These are phyloP conservation scores for Anas capensis DNA, from an alignment of 2,797 vertebrate genomes.

Conservation along the genomic window DNA sequence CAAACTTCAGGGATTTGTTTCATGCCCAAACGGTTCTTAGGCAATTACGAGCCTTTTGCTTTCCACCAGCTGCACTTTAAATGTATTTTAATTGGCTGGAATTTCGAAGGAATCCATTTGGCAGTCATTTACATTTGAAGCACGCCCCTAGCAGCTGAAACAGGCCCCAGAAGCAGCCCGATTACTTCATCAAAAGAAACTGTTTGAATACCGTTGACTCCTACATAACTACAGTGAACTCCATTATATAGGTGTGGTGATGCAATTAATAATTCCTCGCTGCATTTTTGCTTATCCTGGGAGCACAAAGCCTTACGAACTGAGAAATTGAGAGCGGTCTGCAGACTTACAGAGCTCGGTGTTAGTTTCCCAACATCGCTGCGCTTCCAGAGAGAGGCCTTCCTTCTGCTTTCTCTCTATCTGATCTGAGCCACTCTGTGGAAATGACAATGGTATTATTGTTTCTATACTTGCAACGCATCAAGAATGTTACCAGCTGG, in stretches of 20 bases:
- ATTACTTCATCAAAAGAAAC: slow-evolving; percentile 82
- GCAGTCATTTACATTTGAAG: slow-evolving; percentile 88
- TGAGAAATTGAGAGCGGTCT: neutral
- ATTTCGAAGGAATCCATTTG: slow-evolving; percentile 86
- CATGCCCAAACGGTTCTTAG: slow-evolving; percentile 67
- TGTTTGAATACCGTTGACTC: slow-evolving; percentile 75
- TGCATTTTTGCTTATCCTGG: slow-evolving; percentile 66
- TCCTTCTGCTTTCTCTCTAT: neutral
- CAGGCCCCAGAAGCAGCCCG: slow-evolving; percentile 77
- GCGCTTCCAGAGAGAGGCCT: slow-evolving; percentile 49
- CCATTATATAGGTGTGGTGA: slow-evolving; percentile 64
- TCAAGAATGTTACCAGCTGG: neutral
- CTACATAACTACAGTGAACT: slow-evolving; percentile 74
- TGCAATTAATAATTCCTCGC: slow-evolving; percentile 76
- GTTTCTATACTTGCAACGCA: neutral
- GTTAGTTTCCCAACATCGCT: slow-evolving; percentile 46
- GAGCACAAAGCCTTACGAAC: slow-evolving; percentile 10
- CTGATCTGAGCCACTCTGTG: neutral
- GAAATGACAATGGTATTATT: neutral
- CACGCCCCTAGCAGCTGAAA: slow-evolving; percentile 88
- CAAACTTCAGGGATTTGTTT: slow-evolving; percentile 74
- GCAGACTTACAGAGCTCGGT: slow-evolving; percentile 17
- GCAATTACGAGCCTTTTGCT: slow-evolving; percentile 66
- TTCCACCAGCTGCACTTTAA: slow-evolving; percentile 82
- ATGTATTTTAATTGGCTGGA: slow-evolving; percentile 84